Evolutionary conservation across 2,797 vertebrate species (phyloP).

Genomic region (Leucoraja ocellata): DNA sequence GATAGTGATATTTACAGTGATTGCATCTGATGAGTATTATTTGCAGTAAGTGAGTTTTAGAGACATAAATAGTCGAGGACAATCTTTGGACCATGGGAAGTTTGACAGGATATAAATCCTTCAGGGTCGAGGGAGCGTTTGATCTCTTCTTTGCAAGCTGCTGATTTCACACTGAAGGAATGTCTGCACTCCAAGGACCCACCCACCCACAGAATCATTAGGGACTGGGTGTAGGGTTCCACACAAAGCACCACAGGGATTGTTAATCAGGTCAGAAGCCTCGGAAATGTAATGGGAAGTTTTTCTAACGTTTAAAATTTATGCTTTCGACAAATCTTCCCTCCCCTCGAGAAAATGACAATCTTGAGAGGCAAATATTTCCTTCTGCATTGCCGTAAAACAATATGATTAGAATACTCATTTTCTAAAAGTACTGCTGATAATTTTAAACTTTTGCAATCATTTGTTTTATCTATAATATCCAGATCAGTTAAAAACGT

Average conservation of each 20-base stretch:
- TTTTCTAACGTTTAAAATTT: conserved; percentile 10
- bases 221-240: conserved; percentile 23
- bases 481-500: background rate
- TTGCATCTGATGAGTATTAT: conserved; percentile 37
- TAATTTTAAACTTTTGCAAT: background rate
- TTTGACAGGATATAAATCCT: conserved; percentile 37
- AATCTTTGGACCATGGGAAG: conserved; percentile 35
- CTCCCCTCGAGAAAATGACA: background rate
- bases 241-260: background rate
- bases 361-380: background rate
- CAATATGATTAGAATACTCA: background rate
- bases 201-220: conserved; percentile 37
- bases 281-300: conserved; percentile 37
- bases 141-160: conserved; percentile 25
- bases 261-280: conserved; percentile 30
- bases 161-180: conserved; percentile 30
- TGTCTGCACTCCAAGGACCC: conserved; percentile 35
- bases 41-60: conserved; percentile 32
- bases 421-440: background rate
- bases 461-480: background rate
- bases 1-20: conserved; percentile 36
- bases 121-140: conserved; percentile 17
- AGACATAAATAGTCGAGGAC: conserved; percentile 32
- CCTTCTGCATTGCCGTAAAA: background rate
- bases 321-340: background rate